Evolutionary conservation across 2,113 vertebrate genomes (phyloP).

Genomic region (Nematolebias whitei): DNA sequence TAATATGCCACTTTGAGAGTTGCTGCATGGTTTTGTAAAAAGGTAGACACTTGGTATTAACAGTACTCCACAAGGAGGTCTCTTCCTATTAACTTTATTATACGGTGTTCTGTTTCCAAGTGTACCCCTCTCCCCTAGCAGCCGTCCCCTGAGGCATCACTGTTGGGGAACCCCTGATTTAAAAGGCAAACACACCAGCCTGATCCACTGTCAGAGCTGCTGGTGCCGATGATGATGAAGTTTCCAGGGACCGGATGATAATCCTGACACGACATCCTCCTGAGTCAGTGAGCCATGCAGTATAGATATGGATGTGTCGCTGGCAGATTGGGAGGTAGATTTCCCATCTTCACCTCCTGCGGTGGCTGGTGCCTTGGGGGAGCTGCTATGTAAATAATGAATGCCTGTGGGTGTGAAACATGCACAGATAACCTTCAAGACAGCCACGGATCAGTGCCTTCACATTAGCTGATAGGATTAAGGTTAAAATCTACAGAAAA

Average conservation of each 20-base stretch:
- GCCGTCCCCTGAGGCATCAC: constrained; percentile 33
- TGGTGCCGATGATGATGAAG: constrained; percentile 71
- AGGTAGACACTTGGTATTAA: constrained; percentile 1
- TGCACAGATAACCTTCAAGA: constrained; percentile 82
- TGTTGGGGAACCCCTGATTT: constrained; percentile 69
- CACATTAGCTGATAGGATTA: constrained; percentile 81
- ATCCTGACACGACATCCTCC: constrained; percentile 74
- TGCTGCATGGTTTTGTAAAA: not conserved
- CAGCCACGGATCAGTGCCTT: constrained; percentile 76
- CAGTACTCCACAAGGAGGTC: constrained; percentile 45
- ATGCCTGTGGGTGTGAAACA: constrained; percentile 77
- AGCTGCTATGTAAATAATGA: constrained; percentile 80
- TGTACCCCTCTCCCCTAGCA: constrained; percentile 1
- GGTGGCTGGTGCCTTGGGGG: constrained; percentile 64
- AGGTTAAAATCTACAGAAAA: constrained; percentile 77
- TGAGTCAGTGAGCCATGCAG: constrained; percentile 75
- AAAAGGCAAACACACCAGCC: constrained; percentile 59
- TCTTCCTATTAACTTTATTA: constrained; percentile 48
- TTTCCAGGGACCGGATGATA: constrained; percentile 72
- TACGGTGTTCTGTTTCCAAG: constrained; percentile 48
- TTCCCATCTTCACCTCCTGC: constrained; percentile 75
- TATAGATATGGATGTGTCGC: constrained; percentile 76
- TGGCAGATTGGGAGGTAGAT: constrained; percentile 76
- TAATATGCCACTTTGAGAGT: too few relatives aligned
- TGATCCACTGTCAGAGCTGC: constrained; percentile 49